A percentile compares a stretch with the other conserved stretches of the same genome.
These are phyloP conservation scores for Araneus ventricosus DNA, from an alignment of 1,140 invertebrate species.

Conservation along the genomic window DNA sequence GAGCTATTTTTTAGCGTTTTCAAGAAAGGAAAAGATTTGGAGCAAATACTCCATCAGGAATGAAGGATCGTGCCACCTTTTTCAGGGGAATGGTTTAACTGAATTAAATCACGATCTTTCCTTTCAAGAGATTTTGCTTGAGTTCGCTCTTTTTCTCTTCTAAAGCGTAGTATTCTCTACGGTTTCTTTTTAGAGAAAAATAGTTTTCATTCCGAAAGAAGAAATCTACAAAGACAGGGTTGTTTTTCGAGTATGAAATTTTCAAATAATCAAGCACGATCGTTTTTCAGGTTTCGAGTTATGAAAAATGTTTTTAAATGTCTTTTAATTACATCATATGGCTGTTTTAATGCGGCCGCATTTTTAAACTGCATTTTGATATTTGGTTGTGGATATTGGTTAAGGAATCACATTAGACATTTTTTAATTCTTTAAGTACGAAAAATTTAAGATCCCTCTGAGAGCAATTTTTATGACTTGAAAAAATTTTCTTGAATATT, in stretches of 20 bases:
- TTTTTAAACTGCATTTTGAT: too few species aligned
- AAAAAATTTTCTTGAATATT: too few species aligned
- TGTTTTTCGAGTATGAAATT: background rate
- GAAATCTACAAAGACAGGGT: background rate
- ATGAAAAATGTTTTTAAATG: too few species aligned
- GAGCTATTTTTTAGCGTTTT: background rate
- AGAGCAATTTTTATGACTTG: too few species aligned
- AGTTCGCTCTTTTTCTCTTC: background rate
- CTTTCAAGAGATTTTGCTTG: slow-evolving; percentile 9
- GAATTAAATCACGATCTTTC: slow-evolving; percentile 29
- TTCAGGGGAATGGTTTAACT: background rate
- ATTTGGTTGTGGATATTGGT: too few species aligned
- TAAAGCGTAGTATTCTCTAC: background rate
- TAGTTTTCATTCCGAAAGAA: background rate
- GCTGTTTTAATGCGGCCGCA: too few species aligned
- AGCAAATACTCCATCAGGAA: slow-evolving; percentile 20
- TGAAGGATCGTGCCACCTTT: slow-evolving; percentile 15
- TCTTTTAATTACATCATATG: too few species aligned
- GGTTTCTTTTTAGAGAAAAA: background rate
- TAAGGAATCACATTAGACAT: too few species aligned
- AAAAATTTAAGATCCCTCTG: too few species aligned
- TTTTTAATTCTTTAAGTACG: too few species aligned
- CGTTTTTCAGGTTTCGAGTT: background rate
- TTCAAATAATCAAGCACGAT: background rate
- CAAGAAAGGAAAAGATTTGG: slow-evolving; percentile 16